Percentiles rank a stretch among this genome's conserved stretches.
phyloP scores from a whole-genome alignment of 2,797 vertebrate species.

The Lacerta bilineata region DNA sequence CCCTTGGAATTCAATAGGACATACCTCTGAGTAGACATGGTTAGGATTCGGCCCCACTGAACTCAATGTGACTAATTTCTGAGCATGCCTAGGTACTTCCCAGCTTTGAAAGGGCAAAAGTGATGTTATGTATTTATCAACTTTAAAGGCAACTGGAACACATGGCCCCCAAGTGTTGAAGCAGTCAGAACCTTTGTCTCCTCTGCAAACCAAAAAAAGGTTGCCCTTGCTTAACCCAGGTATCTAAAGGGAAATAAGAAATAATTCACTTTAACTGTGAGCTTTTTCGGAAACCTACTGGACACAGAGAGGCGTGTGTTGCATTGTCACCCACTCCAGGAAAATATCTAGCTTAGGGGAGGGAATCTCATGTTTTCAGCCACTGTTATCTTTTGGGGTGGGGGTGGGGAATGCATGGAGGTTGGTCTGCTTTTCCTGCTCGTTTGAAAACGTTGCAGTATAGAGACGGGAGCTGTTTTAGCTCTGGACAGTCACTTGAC shows the following conservation, averaged over 20 bases:
- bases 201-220: neutral
- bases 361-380: neutral
- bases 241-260: neutral
- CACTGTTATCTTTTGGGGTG: neutral
- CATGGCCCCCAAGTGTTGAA: neutral
- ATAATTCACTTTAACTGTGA: neutral
- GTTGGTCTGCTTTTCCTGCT: neutral
- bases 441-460: neutral
- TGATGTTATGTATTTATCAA: neutral
- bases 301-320: neutral
- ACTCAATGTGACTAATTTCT: neutral
- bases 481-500: conserved; percentile 6
- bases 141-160: neutral
- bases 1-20: too few relatives aligned
- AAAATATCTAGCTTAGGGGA: neutral
- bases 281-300: neutral
- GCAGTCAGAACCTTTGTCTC: neutral
- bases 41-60: neutral
- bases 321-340: neutral
- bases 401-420: neutral
- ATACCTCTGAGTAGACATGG: too few relatives aligned
- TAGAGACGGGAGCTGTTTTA: neutral
- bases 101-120: neutral
- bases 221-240: neutral
- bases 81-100: neutral